Percentiles rank a stretch among this genome's conserved stretches.
Conservation (phyloP, 2,888 invertebrate species). For the Vanessa cardui region DNA sequence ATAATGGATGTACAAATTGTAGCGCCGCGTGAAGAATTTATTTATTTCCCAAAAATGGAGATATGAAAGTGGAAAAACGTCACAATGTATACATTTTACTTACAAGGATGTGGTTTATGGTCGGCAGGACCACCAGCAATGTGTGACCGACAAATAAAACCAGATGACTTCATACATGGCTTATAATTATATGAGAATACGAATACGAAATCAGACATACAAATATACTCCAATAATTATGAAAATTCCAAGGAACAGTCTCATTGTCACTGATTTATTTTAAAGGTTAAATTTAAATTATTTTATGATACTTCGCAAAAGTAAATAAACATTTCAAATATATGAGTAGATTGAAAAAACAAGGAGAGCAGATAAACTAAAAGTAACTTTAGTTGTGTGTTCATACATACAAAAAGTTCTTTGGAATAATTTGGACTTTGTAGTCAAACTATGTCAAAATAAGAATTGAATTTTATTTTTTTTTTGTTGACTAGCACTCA, state of each 20-base stretch:
- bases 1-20: slow-evolving; percentile 50
- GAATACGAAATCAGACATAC: too few species aligned
- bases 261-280: too few species aligned
- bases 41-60: slow-evolving; percentile 32
- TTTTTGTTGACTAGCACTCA: slow-evolving; percentile 5
- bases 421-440: too few species aligned
- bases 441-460: neutral
- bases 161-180: neutral
- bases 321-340: too few species aligned
- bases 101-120: slow-evolving; percentile 25
- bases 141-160: neutral
- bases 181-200: neutral
- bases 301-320: too few species aligned
- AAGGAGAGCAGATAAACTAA: too few species aligned
- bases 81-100: slow-evolving; percentile 23
- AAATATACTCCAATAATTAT: too few species aligned
- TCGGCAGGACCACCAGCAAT: slow-evolving; percentile 39
- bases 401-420: too few species aligned
- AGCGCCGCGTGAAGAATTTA: slow-evolving; percentile 73
- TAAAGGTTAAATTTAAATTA: too few species aligned
- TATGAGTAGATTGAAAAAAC: too few species aligned
- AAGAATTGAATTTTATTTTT: slow-evolving; percentile 13
- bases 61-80: slow-evolving; percentile 32
- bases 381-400: too few species aligned
- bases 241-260: too few species aligned